These are phyloP conservation scores for Eupleurogrammus muticus DNA, from an alignment of 2,797 vertebrate species.

Conservation along the genomic window DNA sequence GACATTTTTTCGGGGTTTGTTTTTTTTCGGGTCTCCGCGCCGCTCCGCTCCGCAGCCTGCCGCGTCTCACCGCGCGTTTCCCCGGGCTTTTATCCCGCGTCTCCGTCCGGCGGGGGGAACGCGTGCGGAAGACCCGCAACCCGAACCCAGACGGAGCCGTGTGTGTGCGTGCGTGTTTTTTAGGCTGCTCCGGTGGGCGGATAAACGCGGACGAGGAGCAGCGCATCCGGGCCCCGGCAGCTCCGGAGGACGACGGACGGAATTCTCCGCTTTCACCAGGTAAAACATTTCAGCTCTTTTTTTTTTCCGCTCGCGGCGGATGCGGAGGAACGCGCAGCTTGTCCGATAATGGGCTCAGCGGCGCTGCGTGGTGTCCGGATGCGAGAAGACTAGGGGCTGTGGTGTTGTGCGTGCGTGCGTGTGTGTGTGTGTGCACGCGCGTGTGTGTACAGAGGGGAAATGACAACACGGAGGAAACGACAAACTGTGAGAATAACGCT, in stretches of 20 bases:
- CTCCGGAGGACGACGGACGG: conserved; percentile 63
- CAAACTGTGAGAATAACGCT: conserved; percentile 21
- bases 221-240: conserved; percentile 71
- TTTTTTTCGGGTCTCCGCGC: background rate
- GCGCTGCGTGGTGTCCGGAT: background rate
- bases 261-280: conserved; percentile 66
- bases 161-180: conserved; percentile 2
- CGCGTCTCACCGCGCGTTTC: background rate
- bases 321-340: fast-evolving
- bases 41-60: background rate
- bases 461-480: conserved; percentile 60
- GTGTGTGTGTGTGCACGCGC: background rate
- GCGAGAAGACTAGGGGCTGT: conserved; percentile 18
- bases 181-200: conserved; percentile 61
- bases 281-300: too few relatives aligned
- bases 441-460: conserved; percentile 7
- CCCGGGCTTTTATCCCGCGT: conserved; percentile 32
- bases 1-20: conserved; percentile 54
- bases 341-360: conserved; percentile 42
- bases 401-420: background rate
- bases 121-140: conserved; percentile 11
- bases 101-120: conserved; percentile 39
- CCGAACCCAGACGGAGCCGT: conserved; percentile 36
- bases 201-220: conserved; percentile 63
- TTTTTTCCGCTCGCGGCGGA: background rate